Percentiles rank a stretch among this genome's conserved stretches.
Evolutionary conservation across 2,797 vertebrate genomes (phyloP).

Genomic region (Neoniphon sammara): DNA sequence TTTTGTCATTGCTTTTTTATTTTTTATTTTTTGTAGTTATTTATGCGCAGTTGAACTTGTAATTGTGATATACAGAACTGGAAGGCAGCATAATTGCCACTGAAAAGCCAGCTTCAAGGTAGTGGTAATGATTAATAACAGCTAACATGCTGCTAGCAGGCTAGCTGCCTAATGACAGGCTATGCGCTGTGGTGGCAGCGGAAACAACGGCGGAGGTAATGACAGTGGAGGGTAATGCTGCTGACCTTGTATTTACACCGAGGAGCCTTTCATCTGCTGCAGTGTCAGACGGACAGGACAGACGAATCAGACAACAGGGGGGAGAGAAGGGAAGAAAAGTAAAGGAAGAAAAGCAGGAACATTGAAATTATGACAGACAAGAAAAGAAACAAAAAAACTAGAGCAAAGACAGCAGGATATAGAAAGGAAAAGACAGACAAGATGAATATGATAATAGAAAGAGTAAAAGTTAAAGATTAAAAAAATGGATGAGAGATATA

Average conservation of each 20-base stretch:
- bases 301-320: conserved; percentile 51
- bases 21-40: background rate
- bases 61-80: conserved; percentile 11
- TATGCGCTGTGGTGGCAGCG: conserved; percentile 63
- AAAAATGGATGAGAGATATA: background rate
- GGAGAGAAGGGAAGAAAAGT: background rate
- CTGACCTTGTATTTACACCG: conserved; percentile 81
- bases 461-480: background rate
- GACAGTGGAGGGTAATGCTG: conserved; percentile 74
- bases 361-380: background rate
- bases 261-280: conserved; percentile 74
- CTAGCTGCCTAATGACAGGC: conserved; percentile 75
- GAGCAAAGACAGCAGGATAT: background rate
- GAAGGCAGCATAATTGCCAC: conserved; percentile 2
- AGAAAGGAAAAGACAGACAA: background rate
- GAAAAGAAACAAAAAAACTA: background rate
- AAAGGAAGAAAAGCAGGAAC: background rate
- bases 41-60: background rate
- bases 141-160: conserved; percentile 55
- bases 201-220: conserved; percentile 79
- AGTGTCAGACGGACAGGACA: conserved; percentile 60
- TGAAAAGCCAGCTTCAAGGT: conserved; percentile 17
- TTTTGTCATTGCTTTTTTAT: background rate
- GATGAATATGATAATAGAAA: background rate
- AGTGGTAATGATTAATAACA: conserved; percentile 65